Evolutionary conservation across 2,113 vertebrate species (phyloP), one percentile per base, ranked within the genome.

Genomic region (Toxotes jaculatrix): DNA sequence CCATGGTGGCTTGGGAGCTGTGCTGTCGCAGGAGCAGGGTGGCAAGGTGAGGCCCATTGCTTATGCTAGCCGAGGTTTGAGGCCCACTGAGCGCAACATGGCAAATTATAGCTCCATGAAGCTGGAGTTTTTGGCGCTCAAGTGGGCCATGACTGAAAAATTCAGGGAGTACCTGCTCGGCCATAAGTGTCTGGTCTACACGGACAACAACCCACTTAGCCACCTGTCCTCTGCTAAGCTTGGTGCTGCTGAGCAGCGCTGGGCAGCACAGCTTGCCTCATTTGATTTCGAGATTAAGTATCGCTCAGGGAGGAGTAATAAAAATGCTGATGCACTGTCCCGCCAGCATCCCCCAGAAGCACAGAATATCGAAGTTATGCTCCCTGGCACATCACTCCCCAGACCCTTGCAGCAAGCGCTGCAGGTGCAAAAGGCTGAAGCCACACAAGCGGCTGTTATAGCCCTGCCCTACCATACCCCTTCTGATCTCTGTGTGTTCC

Each of bases 201-300:
- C 40, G 9, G 40, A 42, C 40, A 3, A 84, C 3, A 47, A 83
- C 27, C 62, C 56, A 0, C n/a, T 74, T 0, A 85, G 74, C n/a
- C 61, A 65, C 12, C 17, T 83, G n/a, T 7, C 40, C 0, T 14
- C 67, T 1, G 67, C 79, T 2, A 82, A 82, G 42, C 42, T 43
- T 5, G 42, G 9, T 9, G 42, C 77, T 1, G 40, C 23, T 2
- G 53, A 83, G 27, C 76, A 80, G 12, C 12, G 45, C 0, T 79
- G 70, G 69, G 71, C 31, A 12, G 36, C 64, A 1, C 40, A 62
- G 31, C 34, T 85, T 4, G 40, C 73, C 1, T 10, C 27, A 0
- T 82, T 82, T 23, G 36, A 86, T n/a, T 86, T 68, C 19, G 51
- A 55, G 4, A 21, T 87, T 2, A 13, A 16, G 4, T 83, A 83